Evolutionary conservation across 2,797 vertebrate species (phyloP).

Genomic region (Peromyscus eremicus): DNA sequence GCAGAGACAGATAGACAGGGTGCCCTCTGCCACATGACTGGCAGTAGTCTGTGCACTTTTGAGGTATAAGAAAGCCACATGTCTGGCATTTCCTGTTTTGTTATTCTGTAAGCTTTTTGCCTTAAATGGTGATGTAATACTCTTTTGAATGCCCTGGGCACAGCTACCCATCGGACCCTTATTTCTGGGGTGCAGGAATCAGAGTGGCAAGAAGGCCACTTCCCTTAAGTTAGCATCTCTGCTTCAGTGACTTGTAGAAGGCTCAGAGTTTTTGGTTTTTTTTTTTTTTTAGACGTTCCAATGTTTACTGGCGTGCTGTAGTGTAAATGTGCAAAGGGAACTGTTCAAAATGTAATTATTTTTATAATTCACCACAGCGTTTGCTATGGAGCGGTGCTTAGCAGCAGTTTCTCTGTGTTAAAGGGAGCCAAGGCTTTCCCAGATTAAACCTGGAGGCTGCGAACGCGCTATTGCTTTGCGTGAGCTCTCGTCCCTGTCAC

Average conservation of each 20-base stretch:
- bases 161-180: accelerated
- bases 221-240: background rate
- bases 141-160: background rate
- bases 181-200: background rate
- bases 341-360: constrained; percentile 66
- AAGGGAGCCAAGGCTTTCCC: constrained; percentile 44
- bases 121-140: background rate
- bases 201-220: background rate
- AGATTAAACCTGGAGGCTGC: constrained; percentile 60
- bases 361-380: constrained; percentile 55
- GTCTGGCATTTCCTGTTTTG: background rate
- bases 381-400: background rate
- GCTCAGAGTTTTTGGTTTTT: background rate
- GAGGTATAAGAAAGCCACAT: background rate
- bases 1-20: background rate
- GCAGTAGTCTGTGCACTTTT: background rate
- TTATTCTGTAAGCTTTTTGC: background rate
- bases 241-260: background rate
- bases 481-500: constrained; percentile 85
- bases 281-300: background rate
- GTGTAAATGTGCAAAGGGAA: constrained; percentile 63
- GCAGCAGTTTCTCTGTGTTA: constrained; percentile 50
- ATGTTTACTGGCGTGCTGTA: constrained; percentile 43
- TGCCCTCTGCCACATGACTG: background rate
- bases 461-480: constrained; percentile 15